A percentile compares a stretch with the other conserved stretches of the same genome.
Conservation (phyloP, 2,113 vertebrate species). For the Scytalopus superciliaris region DNA sequence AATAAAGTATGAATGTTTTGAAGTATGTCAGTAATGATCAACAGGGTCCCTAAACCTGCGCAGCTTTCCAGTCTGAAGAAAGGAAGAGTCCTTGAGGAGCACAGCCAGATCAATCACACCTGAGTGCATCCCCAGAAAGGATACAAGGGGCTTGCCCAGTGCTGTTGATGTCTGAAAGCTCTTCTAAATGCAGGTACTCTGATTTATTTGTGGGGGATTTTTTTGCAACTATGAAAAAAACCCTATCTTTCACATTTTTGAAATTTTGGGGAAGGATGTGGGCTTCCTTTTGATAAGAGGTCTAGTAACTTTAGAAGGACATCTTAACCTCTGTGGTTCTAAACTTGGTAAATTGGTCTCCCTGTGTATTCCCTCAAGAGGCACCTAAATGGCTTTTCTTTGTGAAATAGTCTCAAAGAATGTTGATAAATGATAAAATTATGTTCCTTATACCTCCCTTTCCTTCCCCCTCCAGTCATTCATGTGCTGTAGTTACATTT, state of each 20-base stretch:
- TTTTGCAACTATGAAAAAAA: not conserved
- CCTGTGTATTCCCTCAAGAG: not conserved
- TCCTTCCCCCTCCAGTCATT: not conserved
- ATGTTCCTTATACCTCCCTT: not conserved
- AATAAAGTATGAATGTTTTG: not conserved
- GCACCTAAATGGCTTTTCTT: not conserved
- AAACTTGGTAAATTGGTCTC: not conserved
- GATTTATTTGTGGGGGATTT: not conserved
- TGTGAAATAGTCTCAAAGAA: not conserved
- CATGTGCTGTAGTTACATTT: not conserved
- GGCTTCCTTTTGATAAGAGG: not conserved
- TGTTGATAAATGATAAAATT: rapidly evolving
- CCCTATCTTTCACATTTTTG: not conserved
- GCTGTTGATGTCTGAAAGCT: not conserved
- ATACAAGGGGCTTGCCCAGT: not conserved
- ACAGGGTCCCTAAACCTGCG: not conserved
- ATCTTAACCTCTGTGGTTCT: not conserved
- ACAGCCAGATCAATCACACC: not conserved
- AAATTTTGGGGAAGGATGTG: not conserved
- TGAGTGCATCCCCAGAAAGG: not conserved
- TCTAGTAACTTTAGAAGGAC: not conserved
- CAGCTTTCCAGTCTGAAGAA: not conserved
- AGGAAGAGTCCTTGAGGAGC: not conserved
- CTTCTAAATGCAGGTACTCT: not conserved
- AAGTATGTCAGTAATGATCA: not conserved